Percentiles rank a stretch among this genome's conserved stretches.
Evolutionary conservation across 2,113 vertebrate genomes (phyloP).

Genomic region (Prionailurus viverrinus): DNA sequence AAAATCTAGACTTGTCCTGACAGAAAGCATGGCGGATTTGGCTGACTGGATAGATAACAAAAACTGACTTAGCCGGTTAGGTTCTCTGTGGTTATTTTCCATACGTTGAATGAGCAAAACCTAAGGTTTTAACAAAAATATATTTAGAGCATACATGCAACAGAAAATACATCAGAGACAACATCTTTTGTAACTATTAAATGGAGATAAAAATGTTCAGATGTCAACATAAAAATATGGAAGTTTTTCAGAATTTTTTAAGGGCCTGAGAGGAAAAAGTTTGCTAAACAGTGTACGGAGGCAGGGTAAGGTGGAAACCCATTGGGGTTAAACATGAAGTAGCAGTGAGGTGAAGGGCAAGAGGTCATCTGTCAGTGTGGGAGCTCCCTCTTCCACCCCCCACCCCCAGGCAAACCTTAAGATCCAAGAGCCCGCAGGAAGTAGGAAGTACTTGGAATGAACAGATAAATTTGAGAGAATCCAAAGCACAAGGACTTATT

Average conservation of each 20-base stretch:
- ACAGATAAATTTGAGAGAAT: not conserved
- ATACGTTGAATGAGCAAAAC: not conserved
- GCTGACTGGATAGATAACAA: not conserved
- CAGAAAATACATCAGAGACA: not conserved
- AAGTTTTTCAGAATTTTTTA: constrained; percentile 33
- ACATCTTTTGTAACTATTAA: not conserved
- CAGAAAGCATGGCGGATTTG: not conserved
- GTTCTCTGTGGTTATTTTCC: not conserved
- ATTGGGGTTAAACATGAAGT: not conserved
- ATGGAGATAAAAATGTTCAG: not conserved
- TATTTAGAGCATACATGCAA: not conserved
- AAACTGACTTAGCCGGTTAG: not conserved
- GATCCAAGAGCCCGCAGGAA: not conserved
- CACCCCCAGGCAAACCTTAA: not conserved
- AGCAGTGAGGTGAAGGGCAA: not conserved
- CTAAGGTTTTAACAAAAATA: constrained; percentile 34
- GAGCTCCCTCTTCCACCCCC: too few species aligned
- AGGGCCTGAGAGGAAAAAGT: not conserved
- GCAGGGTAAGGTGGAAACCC: not conserved
- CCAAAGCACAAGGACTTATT: not conserved
- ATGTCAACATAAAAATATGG: not conserved
- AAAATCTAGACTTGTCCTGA: constrained; percentile 18
- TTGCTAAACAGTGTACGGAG: not conserved
- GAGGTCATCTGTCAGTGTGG: not conserved
- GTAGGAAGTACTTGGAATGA: not conserved